Percentiles rank a stretch among this genome's conserved stretches.
Evolutionary conservation across 2,113 vertebrate genomes (phyloP).

Genomic region (Callipepla squamata): DNA sequence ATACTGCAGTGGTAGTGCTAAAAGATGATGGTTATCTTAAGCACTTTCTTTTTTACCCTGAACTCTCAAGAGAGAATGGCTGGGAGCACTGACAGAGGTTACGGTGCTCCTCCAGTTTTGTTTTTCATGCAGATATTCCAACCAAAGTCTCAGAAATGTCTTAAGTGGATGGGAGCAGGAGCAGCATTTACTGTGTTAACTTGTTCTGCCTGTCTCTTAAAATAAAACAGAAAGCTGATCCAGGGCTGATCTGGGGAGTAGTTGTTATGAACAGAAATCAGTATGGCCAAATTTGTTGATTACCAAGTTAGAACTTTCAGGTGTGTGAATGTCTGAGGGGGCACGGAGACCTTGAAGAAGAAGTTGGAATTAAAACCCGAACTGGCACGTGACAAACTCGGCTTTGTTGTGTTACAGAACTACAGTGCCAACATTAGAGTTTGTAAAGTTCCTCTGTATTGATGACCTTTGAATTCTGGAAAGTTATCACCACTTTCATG

Average conservation of each 20-base stretch:
- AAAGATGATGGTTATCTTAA: no score
- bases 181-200: not conserved
- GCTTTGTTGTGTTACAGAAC: not conserved
- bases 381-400: not conserved
- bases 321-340: accelerated
- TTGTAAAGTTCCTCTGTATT: not conserved
- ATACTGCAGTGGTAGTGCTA: not conserved
- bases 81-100: not conserved
- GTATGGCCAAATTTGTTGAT: not conserved
- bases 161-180: not conserved
- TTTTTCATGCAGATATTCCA: not conserved
- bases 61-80: not conserved
- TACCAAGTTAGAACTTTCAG: not conserved
- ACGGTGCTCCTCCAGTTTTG: not conserved
- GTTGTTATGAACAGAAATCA: not conserved
- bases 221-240: not conserved
- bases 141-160: not conserved
- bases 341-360: not conserved
- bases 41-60: not conserved
- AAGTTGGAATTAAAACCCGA: not conserved
- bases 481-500: not conserved
- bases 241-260: not conserved
- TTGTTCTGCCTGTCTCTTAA: not conserved
- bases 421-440: not conserved
- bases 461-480: not conserved